phyloP scores from a whole-genome alignment of 37 sponge, comb jelly and placozoan genomes.

The Ephydatia muelleri region DNA sequence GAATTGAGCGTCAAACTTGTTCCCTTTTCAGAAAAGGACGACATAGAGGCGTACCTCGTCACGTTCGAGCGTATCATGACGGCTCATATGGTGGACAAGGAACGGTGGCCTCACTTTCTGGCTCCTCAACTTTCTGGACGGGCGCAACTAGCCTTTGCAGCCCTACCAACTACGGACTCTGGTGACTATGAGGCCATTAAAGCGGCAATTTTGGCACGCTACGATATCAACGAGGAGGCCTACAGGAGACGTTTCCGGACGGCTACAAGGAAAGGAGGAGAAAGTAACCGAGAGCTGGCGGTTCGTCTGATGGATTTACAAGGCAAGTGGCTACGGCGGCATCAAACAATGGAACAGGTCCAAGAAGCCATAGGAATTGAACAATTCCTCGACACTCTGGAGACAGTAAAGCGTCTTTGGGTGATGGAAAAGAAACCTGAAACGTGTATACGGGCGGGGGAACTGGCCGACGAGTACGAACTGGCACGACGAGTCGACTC shows the following conservation, averaged over 20 bases:
- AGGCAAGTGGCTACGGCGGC: slow-evolving; percentile 17
- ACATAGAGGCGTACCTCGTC: no score
- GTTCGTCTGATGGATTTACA: slow-evolving; percentile 3
- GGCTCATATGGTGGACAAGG: no score
- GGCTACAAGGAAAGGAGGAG: slow-evolving; percentile 2
- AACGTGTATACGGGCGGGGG: slow-evolving; percentile 7
- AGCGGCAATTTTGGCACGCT: slow-evolving; percentile 32
- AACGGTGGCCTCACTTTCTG: no score
- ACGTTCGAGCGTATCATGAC: no score
- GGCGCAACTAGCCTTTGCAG: slow-evolving; percentile 31
- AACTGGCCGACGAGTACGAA: slow-evolving; percentile 13
- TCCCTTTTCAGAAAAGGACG: no score
- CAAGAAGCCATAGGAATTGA: not conserved
- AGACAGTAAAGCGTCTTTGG: not conserved
- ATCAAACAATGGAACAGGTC: not conserved
- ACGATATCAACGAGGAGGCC: slow-evolving; percentile 45
- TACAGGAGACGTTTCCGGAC: slow-evolving; percentile 40
- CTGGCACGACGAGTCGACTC: not conserved
- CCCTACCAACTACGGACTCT: not conserved
- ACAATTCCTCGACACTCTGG: not conserved
- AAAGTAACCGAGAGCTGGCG: slow-evolving; percentile 33
- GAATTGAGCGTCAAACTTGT: no score
- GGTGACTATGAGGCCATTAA: slow-evolving; percentile 17
- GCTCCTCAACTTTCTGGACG: slow-evolving; percentile 11
- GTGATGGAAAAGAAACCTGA: slow-evolving; percentile 11